Base-by-base conservation (phyloP, 2,888 invertebrate genomes). In the Melanostoma scalare region DNA sequence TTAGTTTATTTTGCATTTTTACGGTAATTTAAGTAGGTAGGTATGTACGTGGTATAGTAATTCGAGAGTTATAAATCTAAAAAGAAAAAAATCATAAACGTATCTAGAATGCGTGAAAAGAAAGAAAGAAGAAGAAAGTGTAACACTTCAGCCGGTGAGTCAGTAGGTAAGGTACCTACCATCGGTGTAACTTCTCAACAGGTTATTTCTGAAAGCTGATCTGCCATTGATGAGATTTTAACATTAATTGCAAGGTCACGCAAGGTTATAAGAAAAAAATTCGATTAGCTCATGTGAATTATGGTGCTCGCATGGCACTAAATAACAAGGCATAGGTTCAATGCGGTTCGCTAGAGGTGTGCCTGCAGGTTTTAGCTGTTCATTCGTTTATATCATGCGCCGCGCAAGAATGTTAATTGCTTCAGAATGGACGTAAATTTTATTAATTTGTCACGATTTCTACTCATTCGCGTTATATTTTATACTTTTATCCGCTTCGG, bases 11-110 rank as follows among this genome's bases (percentile, higher is more conserved):
- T 10, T 9, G n/a, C 53, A 46, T 44, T 10, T 46, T 53, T 50
- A n/a, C 53, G 60, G 75, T 46, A 58, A 60, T 40, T 55, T 75
- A 69, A 52, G 74, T 74, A 79, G 68, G 79, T 75, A 74, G 68
- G 36, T 50, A n/a, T 36, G 4, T 10, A 36, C 1, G 10, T 20
- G 10, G n/a, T n/a, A n/a, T n/a, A n/a, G n/a, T n/a, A n/a, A n/a
- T n/a, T n/a, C 20, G 10, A 20, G 20, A 20, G 35, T 20, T 30
- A 1, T 20, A 5, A 55, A 55, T 36, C 55, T 55, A 6, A 36
- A 20, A 33, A 6, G 36, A 6, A 55, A 36, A 55, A 55, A 55
- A 55, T 10, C 1, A 20, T 36, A 55, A 36, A 20, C 8, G 6
- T 36, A 53, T 10, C 10, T 6, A 10, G 3, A 36, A 36, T 20